Percentiles rank a stretch among this genome's conserved stretches.
These are phyloP conservation scores for Anoplius nigerrimus DNA, from an alignment of 2,888 invertebrate species.

Conservation along the genomic window DNA sequence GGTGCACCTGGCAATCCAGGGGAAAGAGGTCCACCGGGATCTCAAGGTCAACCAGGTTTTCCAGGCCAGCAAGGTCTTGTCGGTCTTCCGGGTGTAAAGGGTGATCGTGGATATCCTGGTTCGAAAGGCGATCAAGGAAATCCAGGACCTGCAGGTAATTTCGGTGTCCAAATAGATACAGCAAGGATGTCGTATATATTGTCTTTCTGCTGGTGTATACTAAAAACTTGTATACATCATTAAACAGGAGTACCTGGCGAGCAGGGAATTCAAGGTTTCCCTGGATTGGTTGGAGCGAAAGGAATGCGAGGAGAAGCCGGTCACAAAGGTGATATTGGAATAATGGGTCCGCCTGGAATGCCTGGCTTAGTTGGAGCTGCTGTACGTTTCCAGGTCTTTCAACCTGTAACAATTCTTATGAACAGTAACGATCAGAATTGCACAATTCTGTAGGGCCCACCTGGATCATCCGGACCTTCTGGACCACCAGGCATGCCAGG, in stretches of 20 bases:
- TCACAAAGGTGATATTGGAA: conserved; percentile 84
- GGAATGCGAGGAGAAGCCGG: conserved; percentile 87
- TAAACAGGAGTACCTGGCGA: conserved; percentile 80
- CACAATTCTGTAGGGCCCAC: conserved; percentile 79
- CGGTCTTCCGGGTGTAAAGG: conserved; percentile 84
- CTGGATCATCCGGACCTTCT: conserved; percentile 82
- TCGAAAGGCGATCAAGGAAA: conserved; percentile 86
- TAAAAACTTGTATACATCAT: neutral
- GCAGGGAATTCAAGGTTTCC: conserved; percentile 79
- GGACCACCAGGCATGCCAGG: conserved; percentile 84
- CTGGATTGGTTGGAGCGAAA: conserved; percentile 82
- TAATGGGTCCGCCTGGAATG: conserved; percentile 86
- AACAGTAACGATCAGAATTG: neutral
- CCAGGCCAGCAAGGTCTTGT: conserved; percentile 83
- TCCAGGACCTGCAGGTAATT: conserved; percentile 77
- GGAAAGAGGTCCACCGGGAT: conserved; percentile 84
- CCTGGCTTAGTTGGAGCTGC: conserved; percentile 85
- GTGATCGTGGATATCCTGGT: conserved; percentile 84
- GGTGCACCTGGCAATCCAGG: conserved; percentile 86
- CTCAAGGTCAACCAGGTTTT: conserved; percentile 83
- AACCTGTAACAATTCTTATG: neutral
- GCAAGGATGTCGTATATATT: too few species aligned
- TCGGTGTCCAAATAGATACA: neutral
- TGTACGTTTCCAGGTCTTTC: conserved; percentile 73
- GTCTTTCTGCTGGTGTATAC: neutral